phyloP scores from a whole-genome alignment of 2,113 vertebrate genomes.

The Stomatorhinus ivindoensis region DNA sequence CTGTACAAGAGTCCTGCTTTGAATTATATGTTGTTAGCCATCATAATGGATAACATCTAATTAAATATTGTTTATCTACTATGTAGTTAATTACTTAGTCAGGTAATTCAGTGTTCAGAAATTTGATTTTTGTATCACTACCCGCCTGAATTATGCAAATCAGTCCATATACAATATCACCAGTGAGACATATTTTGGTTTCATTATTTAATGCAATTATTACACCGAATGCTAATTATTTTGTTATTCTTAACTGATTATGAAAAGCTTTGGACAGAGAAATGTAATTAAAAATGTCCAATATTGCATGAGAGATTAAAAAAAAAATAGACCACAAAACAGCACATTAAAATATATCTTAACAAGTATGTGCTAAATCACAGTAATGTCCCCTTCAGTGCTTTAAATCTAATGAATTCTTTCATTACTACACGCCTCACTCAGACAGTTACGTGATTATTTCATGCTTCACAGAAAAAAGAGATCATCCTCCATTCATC shows the following conservation, averaged over 20 bases:
- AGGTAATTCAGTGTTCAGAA: neutral
- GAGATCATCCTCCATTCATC: conserved; percentile 7
- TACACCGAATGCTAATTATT: neutral
- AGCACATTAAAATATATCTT: neutral
- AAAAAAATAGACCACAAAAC: neutral
- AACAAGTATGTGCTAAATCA: neutral
- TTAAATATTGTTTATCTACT: neutral
- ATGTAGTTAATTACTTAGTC: neutral
- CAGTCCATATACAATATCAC: neutral
- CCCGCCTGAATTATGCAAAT: neutral
- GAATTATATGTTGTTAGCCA: neutral
- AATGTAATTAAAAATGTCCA: neutral
- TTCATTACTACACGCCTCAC: neutral
- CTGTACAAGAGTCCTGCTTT: neutral
- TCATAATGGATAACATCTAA: neutral
- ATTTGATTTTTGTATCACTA: neutral
- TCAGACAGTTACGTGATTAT: neutral
- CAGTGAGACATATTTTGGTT: neutral
- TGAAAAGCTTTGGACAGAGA: neutral
- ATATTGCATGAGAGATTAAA: neutral
- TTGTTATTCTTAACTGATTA: neutral
- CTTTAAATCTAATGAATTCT: conserved; percentile 5
- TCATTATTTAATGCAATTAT: neutral
- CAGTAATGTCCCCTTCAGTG: neutral
- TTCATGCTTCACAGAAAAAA: neutral